phyloP scores from a whole-genome alignment of 2,888 invertebrate species.

The Eumacrocentrus americanus region DNA sequence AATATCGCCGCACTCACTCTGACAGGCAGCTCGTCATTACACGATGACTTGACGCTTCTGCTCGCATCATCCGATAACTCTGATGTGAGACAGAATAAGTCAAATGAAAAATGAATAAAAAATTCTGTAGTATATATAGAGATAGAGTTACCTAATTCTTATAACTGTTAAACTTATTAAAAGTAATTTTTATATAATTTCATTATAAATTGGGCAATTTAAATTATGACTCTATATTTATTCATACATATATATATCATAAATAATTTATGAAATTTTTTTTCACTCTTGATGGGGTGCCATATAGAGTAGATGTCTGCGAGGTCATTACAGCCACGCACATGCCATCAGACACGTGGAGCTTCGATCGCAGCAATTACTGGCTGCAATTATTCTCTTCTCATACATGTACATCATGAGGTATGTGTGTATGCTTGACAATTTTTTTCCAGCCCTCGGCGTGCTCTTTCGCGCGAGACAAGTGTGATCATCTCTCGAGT shows the following conservation, averaged over 20 bases:
- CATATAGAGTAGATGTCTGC: slow-evolving; percentile 4
- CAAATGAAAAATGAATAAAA: not conserved
- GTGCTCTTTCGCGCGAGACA: slow-evolving; percentile 5
- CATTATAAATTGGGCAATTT: not conserved
- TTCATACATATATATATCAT: not conserved
- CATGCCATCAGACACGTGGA: slow-evolving; percentile 19
- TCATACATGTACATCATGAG: not conserved
- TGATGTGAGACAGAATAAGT: not conserved
- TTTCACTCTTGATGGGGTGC: not conserved
- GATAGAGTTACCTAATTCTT: no score
- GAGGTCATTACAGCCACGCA: slow-evolving; percentile 28
- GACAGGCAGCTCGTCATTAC: slow-evolving; percentile 58
- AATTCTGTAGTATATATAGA: no score
- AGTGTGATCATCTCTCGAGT: not conserved
- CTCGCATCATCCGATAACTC: slow-evolving; percentile 1
- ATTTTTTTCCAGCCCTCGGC: slow-evolving; percentile 3
- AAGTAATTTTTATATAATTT: no score
- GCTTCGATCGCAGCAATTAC: slow-evolving; percentile 29
- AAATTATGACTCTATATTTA: not conserved
- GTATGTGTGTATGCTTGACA: not conserved
- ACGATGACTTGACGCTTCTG: slow-evolving; percentile 55
- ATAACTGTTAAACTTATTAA: no score
- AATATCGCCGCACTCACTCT: slow-evolving; percentile 14
- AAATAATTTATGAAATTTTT: not conserved
- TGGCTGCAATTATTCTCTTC: slow-evolving; percentile 3